Conservation (phyloP, 1,140 invertebrate species). For the Drosophila punjabiensis region DNA sequence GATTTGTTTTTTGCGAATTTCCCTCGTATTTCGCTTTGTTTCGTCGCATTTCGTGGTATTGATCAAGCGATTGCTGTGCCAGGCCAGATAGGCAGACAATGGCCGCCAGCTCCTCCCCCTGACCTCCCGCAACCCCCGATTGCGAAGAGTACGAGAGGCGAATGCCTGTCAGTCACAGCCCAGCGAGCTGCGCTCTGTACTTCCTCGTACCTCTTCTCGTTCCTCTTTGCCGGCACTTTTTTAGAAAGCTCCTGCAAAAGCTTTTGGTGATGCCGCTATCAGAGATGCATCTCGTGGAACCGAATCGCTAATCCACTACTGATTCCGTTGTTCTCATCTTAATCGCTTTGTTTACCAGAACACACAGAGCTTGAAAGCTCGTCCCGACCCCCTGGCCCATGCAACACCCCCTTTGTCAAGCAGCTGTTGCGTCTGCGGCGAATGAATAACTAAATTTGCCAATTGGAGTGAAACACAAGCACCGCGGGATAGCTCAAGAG, state of each 20-base stretch:
- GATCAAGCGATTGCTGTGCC: conserved; percentile 36
- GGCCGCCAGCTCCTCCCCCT: conserved; percentile 26
- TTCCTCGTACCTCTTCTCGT: not conserved
- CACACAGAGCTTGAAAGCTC: conserved; percentile 21
- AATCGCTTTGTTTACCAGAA: conserved; percentile 44
- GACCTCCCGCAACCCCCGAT: conserved; percentile 14
- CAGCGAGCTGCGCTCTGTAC: conserved; percentile 27
- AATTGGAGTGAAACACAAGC: conserved; percentile 40
- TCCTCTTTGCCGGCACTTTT: conserved; percentile 16
- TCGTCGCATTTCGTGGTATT: conserved; percentile 39
- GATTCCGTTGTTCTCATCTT: conserved; percentile 11
- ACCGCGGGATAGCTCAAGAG: conserved; percentile 8
- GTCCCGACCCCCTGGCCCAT: not conserved
- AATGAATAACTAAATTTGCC: conserved; percentile 58
- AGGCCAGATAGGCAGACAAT: conserved; percentile 55
- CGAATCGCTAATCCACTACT: conserved; percentile 23
- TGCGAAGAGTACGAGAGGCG: conserved; percentile 6
- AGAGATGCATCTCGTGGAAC: conserved; percentile 50
- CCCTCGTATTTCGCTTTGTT: conserved; percentile 23
- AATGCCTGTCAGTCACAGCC: conserved; percentile 39
- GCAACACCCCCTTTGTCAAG: conserved; percentile 27
- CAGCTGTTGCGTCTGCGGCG: conserved; percentile 57
- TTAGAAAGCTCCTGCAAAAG: conserved; percentile 52
- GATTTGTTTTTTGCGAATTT: conserved; percentile 10
- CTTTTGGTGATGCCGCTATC: conserved; percentile 42